A percentile compares a stretch with the other conserved stretches of the same genome.
These are phyloP conservation scores for Tetranychus truncatus DNA, from an alignment of 2,888 invertebrate species.

Conservation along the genomic window DNA sequence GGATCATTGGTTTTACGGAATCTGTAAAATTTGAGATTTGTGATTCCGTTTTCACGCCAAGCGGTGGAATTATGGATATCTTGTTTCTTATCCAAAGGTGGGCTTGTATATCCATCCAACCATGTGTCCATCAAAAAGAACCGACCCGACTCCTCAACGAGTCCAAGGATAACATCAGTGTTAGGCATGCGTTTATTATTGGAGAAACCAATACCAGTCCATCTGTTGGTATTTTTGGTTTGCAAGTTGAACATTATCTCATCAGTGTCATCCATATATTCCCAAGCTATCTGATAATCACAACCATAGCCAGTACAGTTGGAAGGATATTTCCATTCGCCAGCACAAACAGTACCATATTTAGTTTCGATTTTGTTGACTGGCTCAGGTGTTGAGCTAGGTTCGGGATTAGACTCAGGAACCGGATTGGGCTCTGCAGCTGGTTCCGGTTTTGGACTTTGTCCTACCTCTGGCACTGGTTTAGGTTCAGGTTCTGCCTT, in stretches of 20 bases:
- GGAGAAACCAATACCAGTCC: constrained; percentile 72
- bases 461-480: not conserved
- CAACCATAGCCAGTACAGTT: constrained; percentile 50
- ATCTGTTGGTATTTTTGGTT: constrained; percentile 54
- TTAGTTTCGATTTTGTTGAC: not conserved
- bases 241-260: constrained; percentile 58
- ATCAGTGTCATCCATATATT: constrained; percentile 49
- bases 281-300: constrained; percentile 63
- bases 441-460: not conserved
- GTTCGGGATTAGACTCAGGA: not conserved
- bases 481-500: not conserved
- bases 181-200: constrained; percentile 61
- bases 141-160: constrained; percentile 59
- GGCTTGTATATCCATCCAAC: constrained; percentile 52
- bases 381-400: constrained; percentile 5
- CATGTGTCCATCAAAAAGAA: constrained; percentile 69
- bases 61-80: constrained; percentile 52
- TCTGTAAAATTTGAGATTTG: constrained; percentile 56
- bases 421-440: not conserved
- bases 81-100: constrained; percentile 38
- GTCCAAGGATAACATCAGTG: constrained; percentile 69
- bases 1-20: constrained; percentile 54
- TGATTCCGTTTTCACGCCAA: constrained; percentile 51
- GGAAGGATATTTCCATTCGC: constrained; percentile 56
- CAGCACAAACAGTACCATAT: constrained; percentile 30